A percentile compares a stretch with the other conserved stretches of the same genome.
phyloP scores from a whole-genome alignment of 2,888 invertebrate species.

The Tipula vernalis region DNA sequence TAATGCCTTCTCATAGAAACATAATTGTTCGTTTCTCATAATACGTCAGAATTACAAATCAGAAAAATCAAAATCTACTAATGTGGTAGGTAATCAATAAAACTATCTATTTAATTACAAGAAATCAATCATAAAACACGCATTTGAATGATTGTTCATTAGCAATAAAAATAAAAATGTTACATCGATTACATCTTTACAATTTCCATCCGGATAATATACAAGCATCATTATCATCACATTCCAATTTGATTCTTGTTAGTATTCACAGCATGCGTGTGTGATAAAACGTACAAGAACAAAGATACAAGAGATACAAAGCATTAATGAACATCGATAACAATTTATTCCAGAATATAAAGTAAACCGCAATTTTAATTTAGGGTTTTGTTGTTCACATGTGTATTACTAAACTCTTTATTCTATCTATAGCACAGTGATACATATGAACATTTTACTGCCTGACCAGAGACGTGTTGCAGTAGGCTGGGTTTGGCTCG shows the following conservation, averaged over 20 bases:
- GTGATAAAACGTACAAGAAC: background rate
- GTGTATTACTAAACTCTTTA: background rate
- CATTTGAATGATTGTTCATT: background rate
- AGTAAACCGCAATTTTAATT: background rate
- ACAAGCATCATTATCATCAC: background rate
- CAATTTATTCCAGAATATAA: background rate
- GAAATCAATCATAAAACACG: background rate
- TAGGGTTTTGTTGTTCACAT: background rate
- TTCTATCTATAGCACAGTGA: background rate
- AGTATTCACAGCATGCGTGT: background rate
- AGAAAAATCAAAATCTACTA: background rate
- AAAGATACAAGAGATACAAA: background rate
- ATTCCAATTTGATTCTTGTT: background rate
- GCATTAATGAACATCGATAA: background rate
- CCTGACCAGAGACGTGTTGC: too few relatives aligned
- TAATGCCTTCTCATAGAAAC: background rate
- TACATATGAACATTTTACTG: too few relatives aligned
- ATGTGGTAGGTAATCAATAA: background rate
- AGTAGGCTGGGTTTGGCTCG: too few relatives aligned
- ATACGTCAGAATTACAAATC: background rate
- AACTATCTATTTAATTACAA: background rate
- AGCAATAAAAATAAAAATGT: background rate
- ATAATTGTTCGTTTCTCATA: background rate
- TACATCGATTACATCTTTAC: background rate
- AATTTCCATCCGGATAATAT: background rate